These are phyloP conservation scores for Paradoxurus hermaphroditus DNA, from an alignment of 2,113 vertebrate genomes.

Conservation along the genomic window DNA sequence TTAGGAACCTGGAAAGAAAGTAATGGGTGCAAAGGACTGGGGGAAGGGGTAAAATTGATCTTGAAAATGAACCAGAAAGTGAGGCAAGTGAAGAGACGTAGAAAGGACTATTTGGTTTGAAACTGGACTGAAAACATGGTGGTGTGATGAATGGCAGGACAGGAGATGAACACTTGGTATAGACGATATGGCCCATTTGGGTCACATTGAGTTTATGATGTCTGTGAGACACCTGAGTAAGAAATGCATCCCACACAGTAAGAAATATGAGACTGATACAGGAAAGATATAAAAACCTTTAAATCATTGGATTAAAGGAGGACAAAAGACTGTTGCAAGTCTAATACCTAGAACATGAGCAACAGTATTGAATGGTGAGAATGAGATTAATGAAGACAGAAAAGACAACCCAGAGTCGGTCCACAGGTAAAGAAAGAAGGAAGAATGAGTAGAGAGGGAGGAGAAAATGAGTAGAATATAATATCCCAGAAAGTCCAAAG, in stretches of 20 bases:
- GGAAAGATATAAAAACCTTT: neutral
- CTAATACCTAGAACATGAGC: neutral
- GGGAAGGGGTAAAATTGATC: neutral
- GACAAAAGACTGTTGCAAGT: neutral
- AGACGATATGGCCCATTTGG: neutral
- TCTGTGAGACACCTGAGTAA: neutral
- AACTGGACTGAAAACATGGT: slow-evolving; percentile 2
- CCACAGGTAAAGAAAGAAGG: neutral
- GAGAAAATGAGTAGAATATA: neutral
- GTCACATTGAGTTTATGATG: neutral
- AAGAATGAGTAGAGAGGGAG: neutral
- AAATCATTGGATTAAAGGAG: slow-evolving; percentile 21
- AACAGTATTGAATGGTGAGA: neutral
- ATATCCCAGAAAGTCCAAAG: neutral
- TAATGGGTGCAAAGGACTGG: neutral
- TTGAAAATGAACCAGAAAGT: neutral
- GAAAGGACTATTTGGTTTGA: neutral
- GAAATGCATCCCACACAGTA: neutral
- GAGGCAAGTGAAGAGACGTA: neutral
- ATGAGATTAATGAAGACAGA: neutral
- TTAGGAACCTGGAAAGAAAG: neutral
- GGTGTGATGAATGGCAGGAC: neutral
- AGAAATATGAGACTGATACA: neutral
- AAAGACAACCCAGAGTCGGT: neutral
- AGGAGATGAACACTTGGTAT: neutral